Base-by-base conservation (phyloP, 1,140 invertebrate genomes). In the Epicauta chinensis region DNA sequence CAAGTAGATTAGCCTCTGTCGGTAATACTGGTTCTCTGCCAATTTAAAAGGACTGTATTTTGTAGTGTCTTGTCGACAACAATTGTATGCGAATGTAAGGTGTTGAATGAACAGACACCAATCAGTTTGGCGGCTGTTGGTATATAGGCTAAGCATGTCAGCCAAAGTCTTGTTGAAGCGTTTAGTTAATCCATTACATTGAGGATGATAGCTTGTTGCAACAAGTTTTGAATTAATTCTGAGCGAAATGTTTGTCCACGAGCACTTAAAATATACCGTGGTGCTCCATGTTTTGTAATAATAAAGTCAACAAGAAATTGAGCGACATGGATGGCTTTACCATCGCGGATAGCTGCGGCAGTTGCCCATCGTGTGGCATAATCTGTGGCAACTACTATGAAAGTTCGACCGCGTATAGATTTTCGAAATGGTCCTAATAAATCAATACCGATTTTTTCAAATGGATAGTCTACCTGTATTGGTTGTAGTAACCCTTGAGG, bases 141-240 rank as follows among this genome's bases (percentile, higher is more conserved):
- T 60, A 31, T 54, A 59, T 9, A 58, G 16, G 4, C 54, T 39
- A 2, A 60, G 16, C 52, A 60, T 60, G 34, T 62, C 46, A 32
- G 52, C 58, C 16, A 62, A 34, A 9, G 58, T 62, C 47, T 45
- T 42, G 45, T 74, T 71, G 13, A 61, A 60, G 4, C 67, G 11
- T 53, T 66, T 65, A 3, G 67, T 58, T 15, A 63, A 16, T 5
- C 63, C 66, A 49, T 70, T 70, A 10, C 42, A 51, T 13, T 59
- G 31, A 39, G 66, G 65, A 53, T 65, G 66, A 41, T 69, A 71
- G 1, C 59, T 39, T 12, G 65, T 69, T 1, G 65, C 68, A 35
- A 59, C 61, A 16, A 30, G 29, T 56, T 42, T 15, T 16, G 38
- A 5, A 63, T 52, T 13, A 63, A 23, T 53, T 63, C 56, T 37